Percentiles rank a stretch among this genome's conserved stretches.
These are phyloP conservation scores for Heterotilapia buettikoferi DNA, from an alignment of 2,113 vertebrate species.

Conservation along the genomic window DNA sequence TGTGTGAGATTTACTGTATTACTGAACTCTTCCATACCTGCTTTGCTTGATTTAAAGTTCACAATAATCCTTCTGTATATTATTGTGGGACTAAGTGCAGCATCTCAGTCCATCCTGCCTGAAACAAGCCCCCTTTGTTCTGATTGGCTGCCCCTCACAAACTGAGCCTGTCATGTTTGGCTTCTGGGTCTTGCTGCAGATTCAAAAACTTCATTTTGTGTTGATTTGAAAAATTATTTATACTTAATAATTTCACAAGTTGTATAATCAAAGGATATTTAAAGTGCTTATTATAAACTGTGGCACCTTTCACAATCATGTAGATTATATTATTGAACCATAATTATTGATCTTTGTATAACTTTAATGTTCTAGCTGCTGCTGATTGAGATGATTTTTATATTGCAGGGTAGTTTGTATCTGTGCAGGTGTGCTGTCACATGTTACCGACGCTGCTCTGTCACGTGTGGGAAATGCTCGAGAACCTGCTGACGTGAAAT, in stretches of 20 bases:
- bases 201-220: background rate
- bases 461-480: accelerated
- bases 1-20: background rate
- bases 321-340: background rate
- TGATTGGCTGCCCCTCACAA: background rate
- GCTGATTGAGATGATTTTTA: background rate
- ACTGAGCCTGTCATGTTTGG: background rate
- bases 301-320: background rate
- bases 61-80: background rate
- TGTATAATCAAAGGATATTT: background rate
- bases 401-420: background rate
- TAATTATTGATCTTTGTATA: background rate
- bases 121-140: background rate
- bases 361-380: background rate
- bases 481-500: background rate
- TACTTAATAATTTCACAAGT: background rate
- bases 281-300: background rate
- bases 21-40: background rate
- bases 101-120: background rate
- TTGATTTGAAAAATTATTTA: background rate
- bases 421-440: background rate
- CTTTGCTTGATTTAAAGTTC: background rate
- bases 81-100: background rate
- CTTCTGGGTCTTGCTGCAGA: background rate
- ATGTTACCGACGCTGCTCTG: background rate